Conservation (phyloP, 2,797 vertebrate species). For the Falco columbarius region DNA sequence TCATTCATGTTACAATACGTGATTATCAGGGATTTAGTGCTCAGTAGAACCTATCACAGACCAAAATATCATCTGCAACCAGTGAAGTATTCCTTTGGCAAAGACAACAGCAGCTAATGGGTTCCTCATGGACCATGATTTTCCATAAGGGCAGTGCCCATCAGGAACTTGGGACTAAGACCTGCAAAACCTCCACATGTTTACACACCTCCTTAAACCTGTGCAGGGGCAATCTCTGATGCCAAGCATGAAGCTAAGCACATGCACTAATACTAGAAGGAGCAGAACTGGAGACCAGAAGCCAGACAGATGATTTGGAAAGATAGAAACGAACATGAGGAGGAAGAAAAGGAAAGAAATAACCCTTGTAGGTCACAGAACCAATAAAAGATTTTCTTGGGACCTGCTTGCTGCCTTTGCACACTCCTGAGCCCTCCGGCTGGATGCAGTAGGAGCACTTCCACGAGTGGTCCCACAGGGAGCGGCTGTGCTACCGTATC, state of each 20-base stretch:
- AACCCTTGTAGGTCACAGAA: neutral
- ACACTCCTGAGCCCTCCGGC: neutral
- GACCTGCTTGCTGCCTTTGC: neutral
- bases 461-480: rapidly evolving
- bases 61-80: neutral
- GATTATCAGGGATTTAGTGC: neutral
- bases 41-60: neutral
- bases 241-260: neutral
- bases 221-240: neutral
- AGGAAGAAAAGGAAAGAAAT: neutral
- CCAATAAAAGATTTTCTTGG: neutral
- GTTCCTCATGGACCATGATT: neutral
- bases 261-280: neutral
- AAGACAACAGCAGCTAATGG: neutral
- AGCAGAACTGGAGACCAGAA: neutral
- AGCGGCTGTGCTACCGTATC: neutral
- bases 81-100: neutral
- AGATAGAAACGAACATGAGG: neutral
- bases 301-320: neutral
- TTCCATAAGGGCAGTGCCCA: neutral
- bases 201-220: neutral
- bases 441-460: neutral
- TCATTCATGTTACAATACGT: neutral
- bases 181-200: neutral
- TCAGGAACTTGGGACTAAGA: neutral